Conservation (phyloP, 92 coral and sea anemone genomes). For the Palythoa grandiflora region DNA sequence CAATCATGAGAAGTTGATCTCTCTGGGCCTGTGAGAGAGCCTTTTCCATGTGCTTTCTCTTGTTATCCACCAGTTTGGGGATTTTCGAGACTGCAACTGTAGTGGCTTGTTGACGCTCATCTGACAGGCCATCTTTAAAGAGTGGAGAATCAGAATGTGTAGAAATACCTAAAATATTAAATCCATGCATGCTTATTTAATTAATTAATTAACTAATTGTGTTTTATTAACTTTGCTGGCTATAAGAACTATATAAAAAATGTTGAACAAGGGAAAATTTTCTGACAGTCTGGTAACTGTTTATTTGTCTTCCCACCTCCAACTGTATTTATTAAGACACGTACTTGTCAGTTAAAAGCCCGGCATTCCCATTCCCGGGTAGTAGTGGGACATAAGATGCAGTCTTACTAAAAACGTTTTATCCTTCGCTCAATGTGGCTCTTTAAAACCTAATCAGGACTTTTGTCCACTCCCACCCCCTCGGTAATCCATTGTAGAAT, state of each 20-base stretch:
- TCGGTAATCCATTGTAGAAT: too few species aligned
- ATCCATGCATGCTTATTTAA: neutral
- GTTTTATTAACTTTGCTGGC: neutral
- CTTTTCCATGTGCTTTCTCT: neutral
- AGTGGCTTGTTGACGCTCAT: neutral
- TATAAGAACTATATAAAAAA: constrained; percentile 8
- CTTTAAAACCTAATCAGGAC: neutral
- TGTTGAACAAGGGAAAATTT: neutral
- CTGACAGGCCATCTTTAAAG: neutral
- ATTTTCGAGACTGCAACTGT: neutral
- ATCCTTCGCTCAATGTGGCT: neutral
- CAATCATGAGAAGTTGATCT: constrained; percentile 43
- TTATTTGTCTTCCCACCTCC: too few species aligned
- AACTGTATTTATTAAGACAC: too few species aligned
- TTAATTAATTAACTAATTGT: too few species aligned
- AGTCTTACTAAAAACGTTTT: neutral
- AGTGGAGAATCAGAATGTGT: neutral
- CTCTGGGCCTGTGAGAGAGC: constrained; percentile 51
- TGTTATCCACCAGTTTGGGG: constrained; percentile 26
- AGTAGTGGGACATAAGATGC: neutral
- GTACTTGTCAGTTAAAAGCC: neutral
- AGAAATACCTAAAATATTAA: neutral
- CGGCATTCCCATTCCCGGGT: neutral
- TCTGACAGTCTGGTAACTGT: too few species aligned
- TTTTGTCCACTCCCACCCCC: neutral